Base-by-base conservation (phyloP, 2,113 vertebrate genomes). In the Naja naja region DNA sequence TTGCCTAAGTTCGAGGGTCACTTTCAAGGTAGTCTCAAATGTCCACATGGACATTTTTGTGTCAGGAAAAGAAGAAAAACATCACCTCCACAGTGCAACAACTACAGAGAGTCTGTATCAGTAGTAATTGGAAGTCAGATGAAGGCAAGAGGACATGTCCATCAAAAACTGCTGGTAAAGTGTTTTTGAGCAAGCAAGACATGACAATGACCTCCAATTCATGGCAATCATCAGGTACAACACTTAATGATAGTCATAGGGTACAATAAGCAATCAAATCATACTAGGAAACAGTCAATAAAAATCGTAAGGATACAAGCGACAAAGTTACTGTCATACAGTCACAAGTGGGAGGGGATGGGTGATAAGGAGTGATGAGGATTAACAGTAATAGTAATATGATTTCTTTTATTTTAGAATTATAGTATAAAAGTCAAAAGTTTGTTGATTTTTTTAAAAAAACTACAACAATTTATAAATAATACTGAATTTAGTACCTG, bases 401-500 rank as follows among this genome's bases (percentile, higher is more conserved):
- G 49, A 12, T 52, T 52, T 47, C 47, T 47, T 47, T 47, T 52
- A 52, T 52, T 91, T 91, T 43, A n/a, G 1, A 86, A 81, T 93
- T 88, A 34, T 12, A 16, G 30, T 69, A 88, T 60, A 91, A 87
- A 92, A 53, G 86, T 85, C 16, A 10, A 91, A 93, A 60, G 92
- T 14, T 4, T 52, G 54, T 23, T 45, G 23, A 43, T 89, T 89
- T 88, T 30, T 87, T 87, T 23, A 3, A 23, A 10, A 39, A 22
- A 53, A 94, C 95, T 95, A 89, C 93, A 95, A 90, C 9, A 69
- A 93, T 92, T 95, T 92, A 93, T 92, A 96, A 94, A 93, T 92
- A 94, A 93, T 91, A 94, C 91, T 74, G 25, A 18, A 54, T n/a
- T 64, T 89, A 89, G 58, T 91, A 93, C 27, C 85, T 60, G 56